phyloP scores from a whole-genome alignment of 1,140 invertebrate genomes.

The Anastrepha obliqua region DNA sequence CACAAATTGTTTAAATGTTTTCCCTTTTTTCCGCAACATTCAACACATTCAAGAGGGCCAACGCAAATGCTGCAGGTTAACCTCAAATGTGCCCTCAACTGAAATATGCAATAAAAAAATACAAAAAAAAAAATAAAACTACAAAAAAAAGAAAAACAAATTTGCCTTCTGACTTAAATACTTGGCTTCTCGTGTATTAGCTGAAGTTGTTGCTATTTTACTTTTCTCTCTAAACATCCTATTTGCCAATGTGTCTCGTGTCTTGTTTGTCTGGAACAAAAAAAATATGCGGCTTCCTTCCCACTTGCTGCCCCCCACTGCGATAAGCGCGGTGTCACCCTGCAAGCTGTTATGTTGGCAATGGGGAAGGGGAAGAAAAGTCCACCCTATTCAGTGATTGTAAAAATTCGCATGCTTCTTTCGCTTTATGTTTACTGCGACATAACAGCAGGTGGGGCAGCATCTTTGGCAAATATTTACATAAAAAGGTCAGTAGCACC shows the following conservation, averaged over 20 bases:
- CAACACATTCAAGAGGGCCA: background rate
- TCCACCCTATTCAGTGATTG: background rate
- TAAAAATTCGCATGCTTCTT: background rate
- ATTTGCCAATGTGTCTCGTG: constrained; percentile 1
- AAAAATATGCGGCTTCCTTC: background rate
- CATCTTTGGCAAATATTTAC: constrained; percentile 51
- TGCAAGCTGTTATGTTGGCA: background rate
- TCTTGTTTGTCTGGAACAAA: background rate
- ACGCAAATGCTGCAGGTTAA: constrained; percentile 13
- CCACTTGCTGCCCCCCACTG: background rate
- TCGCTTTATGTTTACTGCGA: background rate
- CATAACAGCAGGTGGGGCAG: background rate
- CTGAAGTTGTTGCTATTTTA: background rate
- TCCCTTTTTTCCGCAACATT: constrained; percentile 44
- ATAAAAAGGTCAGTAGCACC: constrained; percentile 55
- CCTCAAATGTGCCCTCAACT: constrained; percentile 38
- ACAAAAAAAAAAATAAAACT: background rate
- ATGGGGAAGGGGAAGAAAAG: background rate
- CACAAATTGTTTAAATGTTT: constrained; percentile 52
- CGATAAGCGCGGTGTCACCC: background rate
- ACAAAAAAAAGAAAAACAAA: background rate
- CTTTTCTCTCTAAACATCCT: background rate
- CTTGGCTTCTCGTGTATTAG: constrained; percentile 17
- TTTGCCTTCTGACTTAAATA: constrained; percentile 15
- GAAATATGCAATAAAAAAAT: constrained; percentile 25